phyloP scores from a whole-genome alignment of 2,888 invertebrate genomes.

The Epirrhoe tristata region DNA sequence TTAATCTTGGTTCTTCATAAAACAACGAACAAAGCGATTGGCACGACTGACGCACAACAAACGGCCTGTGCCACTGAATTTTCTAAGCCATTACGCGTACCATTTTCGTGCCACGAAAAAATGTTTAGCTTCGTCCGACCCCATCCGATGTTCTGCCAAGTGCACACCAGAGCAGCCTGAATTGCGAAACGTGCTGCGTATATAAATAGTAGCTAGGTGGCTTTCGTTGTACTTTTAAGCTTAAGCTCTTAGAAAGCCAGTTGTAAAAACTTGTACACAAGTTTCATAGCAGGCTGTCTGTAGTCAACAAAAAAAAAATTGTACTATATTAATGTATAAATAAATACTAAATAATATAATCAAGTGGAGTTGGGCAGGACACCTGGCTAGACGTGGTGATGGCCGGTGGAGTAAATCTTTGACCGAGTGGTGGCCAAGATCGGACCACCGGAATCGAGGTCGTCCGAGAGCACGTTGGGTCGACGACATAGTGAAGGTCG shows the following conservation, averaged over 20 bases:
- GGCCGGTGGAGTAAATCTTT: too few relatives aligned
- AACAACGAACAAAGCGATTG: constrained; percentile 41
- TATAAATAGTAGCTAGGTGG: constrained; percentile 52
- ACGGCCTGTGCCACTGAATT: constrained; percentile 58
- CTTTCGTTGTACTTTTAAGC: constrained; percentile 48
- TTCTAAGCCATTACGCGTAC: constrained; percentile 63
- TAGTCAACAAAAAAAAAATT: background rate
- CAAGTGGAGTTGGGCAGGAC: too few relatives aligned
- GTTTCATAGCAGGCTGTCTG: background rate
- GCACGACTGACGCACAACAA: constrained; percentile 51
- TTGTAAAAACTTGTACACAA: constrained; percentile 7
- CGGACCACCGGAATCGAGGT: too few relatives aligned
- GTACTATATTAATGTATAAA: too few relatives aligned
- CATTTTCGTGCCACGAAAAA: constrained; percentile 53
- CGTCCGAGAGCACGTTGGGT: too few relatives aligned
- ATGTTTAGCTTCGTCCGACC: constrained; percentile 49
- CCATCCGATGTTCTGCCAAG: constrained; percentile 55
- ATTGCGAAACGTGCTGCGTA: constrained; percentile 63
- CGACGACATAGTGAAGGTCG: too few relatives aligned
- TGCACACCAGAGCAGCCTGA: constrained; percentile 57
- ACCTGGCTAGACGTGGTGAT: too few relatives aligned
- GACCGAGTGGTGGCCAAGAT: too few relatives aligned
- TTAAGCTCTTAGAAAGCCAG: background rate
- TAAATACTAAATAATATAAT: too few relatives aligned
- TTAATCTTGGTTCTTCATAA: constrained; percentile 32